phyloP scores from a whole-genome alignment of 2,797 vertebrate species.

The Pangasius mekongensis region DNA sequence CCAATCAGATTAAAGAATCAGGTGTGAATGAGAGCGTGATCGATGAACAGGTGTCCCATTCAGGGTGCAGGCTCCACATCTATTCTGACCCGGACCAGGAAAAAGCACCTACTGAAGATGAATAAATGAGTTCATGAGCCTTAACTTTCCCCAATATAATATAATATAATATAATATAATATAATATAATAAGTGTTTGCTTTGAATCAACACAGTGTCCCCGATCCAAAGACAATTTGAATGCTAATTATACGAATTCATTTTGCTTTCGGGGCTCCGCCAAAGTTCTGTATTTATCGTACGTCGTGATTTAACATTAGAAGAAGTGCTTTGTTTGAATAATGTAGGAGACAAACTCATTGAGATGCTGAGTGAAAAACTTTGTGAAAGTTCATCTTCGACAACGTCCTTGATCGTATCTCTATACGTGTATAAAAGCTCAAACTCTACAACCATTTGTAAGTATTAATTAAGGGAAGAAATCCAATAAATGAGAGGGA shows the following conservation, averaged over 20 bases:
- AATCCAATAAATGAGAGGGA: neutral
- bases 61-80: neutral
- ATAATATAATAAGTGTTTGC: constrained; percentile 10
- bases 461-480: neutral
- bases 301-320: neutral
- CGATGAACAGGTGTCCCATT: neutral
- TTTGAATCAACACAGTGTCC: neutral
- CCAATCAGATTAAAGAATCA: neutral
- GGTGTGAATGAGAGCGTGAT: neutral
- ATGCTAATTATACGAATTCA: neutral
- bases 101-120: neutral
- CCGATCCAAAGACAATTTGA: neutral
- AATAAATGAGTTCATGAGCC: neutral
- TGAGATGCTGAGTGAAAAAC: neutral
- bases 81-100: neutral
- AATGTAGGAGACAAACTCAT: neutral
- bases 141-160: too few relatives aligned
- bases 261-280: neutral
- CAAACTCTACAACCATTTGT: neutral
- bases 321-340: neutral
- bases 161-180: too few relatives aligned
- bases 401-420: neutral
- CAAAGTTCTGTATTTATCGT: neutral
- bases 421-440: neutral
- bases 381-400: neutral